Conservation (phyloP, 2,113 vertebrate genomes). For the Jaculus jaculus region DNA sequence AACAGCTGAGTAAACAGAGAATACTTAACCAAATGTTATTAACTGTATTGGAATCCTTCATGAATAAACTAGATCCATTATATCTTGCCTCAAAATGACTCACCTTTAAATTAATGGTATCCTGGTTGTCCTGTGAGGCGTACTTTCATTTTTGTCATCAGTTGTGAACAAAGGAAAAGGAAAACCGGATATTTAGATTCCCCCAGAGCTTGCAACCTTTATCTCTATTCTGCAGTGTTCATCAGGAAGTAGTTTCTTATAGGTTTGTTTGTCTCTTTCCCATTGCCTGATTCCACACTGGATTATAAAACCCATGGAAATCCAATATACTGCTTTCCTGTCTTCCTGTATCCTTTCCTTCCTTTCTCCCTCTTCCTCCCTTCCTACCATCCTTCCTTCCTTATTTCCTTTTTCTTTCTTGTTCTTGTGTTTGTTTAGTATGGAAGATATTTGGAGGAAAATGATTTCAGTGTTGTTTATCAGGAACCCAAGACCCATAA, state of each 20-base stretch:
- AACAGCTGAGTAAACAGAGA: too few relatives aligned
- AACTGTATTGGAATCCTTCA: too few relatives aligned
- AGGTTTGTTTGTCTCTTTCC: background rate
- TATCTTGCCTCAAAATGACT: background rate
- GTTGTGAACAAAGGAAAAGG: background rate
- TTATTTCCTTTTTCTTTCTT: too few relatives aligned
- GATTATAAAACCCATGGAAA: background rate
- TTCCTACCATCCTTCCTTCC: too few relatives aligned
- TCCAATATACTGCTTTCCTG: too few relatives aligned
- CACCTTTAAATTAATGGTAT: background rate
- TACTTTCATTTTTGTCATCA: background rate
- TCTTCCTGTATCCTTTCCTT: too few relatives aligned
- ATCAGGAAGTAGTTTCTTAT: background rate
- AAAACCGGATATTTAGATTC: background rate
- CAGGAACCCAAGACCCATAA: background rate
- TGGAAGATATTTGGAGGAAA: background rate
- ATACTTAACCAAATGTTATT: too few relatives aligned
- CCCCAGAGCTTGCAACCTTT: background rate
- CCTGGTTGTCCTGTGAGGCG: background rate
- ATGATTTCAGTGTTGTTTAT: background rate
- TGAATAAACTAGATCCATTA: too few relatives aligned
- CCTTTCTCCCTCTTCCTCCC: too few relatives aligned
- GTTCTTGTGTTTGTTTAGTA: background rate
- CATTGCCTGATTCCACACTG: background rate
- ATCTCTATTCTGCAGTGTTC: background rate